Base-by-base conservation (phyloP, 2,113 vertebrate species). In the Hypocryptadius cinnamomeus region DNA sequence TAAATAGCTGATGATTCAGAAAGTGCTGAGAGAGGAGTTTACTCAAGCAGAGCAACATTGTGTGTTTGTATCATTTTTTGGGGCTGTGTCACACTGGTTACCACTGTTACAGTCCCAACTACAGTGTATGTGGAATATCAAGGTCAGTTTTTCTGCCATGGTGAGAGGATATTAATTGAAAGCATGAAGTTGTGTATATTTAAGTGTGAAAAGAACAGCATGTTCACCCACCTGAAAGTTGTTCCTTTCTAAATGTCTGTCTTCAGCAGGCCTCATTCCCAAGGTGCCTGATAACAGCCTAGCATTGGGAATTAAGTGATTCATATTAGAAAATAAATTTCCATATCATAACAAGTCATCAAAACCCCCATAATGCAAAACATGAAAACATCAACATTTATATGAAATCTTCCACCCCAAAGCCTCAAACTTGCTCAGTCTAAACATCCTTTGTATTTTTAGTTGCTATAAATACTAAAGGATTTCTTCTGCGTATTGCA, bases 1-100 rank as follows among this genome's bases (percentile, higher is more conserved):
- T 91, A 91, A 96, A 93, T 87, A 94, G 89, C 79, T 91, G 93
- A 93, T 73, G 76, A 92, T 77, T 74, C 54, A 78, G 8, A 91
- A 95, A 94, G 20, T 51, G 76, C 35, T 39, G 48, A 87, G 79
- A 94, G 28, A 90, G 40, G 63, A 7, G 5, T 69, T 68, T 93
- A 68, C 64, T 80, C 42, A 63, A 76, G 66, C 24, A 56, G 45
- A 17, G 39, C 33, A 65, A 18, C 30, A 10, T n/a, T 21, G 15
- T 4, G 22, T 57, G 37, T 74, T 88, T 73, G 47, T 69, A 73
- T 85, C 28, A 16, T 47, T 54, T 37, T 90, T 64, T 40, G 68
- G 47, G 74, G 59, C 27, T 40, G 51, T 90, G 63, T 60, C 25
- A 30, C 4, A 7, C 15, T 64, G 44, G 13, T 47, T 82, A 27